Percentiles rank a stretch among this genome's conserved stretches.
Evolutionary conservation across 1,140 invertebrate species (phyloP).

Genomic region (Eriosoma lanigerum): DNA sequence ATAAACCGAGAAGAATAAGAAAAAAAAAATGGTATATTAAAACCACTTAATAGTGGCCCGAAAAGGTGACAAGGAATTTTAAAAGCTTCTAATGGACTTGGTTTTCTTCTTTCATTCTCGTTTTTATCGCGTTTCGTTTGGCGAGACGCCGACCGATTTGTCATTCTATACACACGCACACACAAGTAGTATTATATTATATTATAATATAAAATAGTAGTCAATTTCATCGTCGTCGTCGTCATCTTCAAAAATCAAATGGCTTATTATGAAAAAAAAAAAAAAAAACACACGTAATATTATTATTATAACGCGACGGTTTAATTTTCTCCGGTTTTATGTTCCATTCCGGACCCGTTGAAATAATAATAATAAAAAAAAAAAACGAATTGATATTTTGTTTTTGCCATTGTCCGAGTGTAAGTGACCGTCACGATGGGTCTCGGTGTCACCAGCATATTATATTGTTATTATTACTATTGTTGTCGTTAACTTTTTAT

Average conservation of each 20-base stretch:
- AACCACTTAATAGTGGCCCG: conserved; percentile 50
- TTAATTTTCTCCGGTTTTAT: not conserved
- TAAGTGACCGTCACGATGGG: not conserved
- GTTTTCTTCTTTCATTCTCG: not conserved
- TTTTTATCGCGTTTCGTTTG: conserved; percentile 38
- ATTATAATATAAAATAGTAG: not conserved
- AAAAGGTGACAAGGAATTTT: conserved; percentile 52
- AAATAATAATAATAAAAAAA: not conserved
- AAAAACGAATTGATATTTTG: not conserved
- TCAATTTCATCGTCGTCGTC: not conserved
- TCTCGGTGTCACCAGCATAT: not conserved
- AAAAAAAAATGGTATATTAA: conserved; percentile 44
- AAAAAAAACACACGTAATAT: too few species aligned
- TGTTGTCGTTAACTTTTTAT: not conserved
- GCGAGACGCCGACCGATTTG: conserved; percentile 35
- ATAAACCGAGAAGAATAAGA: not conserved
- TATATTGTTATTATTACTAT: not conserved
- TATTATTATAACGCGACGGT: too few species aligned
- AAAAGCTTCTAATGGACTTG: conserved; percentile 51
- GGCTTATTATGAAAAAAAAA: too few species aligned
- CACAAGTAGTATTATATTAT: not conserved
- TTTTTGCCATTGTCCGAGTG: conserved; percentile 22
- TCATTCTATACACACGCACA: conserved; percentile 15
- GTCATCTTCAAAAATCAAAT: not conserved
- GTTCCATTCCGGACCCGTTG: not conserved